These are phyloP conservation scores for Macrochelys suwanniensis DNA, from an alignment of 2,797 vertebrate genomes.

Conservation along the genomic window DNA sequence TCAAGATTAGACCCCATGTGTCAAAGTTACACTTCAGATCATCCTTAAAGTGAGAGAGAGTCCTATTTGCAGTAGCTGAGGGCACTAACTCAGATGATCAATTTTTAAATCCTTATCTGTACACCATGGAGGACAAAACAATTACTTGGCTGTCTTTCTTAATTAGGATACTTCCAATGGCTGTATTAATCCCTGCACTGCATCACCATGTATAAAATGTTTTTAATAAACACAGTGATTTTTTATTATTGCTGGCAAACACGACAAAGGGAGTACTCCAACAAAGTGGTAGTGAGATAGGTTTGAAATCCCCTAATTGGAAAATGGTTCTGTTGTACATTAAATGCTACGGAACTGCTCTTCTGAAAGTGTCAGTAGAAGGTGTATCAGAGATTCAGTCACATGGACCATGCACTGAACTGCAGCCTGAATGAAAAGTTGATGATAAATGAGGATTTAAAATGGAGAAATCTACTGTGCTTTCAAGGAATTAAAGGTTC, in stretches of 20 bases:
- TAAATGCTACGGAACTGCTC: neutral
- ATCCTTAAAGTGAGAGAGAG: neutral
- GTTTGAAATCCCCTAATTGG: neutral
- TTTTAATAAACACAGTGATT: neutral
- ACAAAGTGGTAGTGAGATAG: neutral
- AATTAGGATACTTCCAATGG: neutral
- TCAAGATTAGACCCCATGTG: neutral
- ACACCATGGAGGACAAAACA: neutral
- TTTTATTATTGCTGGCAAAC: neutral
- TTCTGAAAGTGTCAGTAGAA: neutral
- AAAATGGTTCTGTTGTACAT: neutral
- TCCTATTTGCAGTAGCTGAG: neutral
- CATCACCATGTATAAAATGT: neutral
- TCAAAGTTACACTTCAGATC: neutral
- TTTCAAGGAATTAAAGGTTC: neutral
- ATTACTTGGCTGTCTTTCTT: neutral
- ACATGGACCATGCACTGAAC: neutral
- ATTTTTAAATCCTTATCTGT: neutral
- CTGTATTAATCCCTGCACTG: neutral
- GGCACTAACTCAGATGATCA: neutral
- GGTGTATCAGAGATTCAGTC: neutral
- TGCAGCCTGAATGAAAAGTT: neutral
- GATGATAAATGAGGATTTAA: neutral
- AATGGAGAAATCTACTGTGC: neutral
- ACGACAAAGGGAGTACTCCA: neutral